A percentile compares a stretch with the other conserved stretches of the same genome.
These are phyloP conservation scores for Cebidichthys violaceus DNA, from an alignment of 2,113 vertebrate genomes.

Conservation along the genomic window DNA sequence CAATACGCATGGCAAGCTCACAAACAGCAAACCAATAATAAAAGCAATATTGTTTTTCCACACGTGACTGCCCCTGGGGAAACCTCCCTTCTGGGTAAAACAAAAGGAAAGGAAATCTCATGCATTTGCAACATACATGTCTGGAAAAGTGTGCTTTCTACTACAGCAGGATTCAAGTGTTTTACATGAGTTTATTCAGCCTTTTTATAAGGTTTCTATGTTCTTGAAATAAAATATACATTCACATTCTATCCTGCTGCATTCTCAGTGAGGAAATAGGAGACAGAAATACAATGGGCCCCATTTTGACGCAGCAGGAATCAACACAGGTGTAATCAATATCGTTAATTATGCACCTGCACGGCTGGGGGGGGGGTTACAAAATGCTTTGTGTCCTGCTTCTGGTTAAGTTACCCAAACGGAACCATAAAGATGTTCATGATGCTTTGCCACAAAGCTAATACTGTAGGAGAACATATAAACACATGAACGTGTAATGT, in stretches of 20 bases:
- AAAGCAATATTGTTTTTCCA: conserved; percentile 34
- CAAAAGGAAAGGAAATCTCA: neutral
- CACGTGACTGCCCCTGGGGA: conserved; percentile 7
- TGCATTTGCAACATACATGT: conserved; percentile 7
- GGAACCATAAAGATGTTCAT: neutral
- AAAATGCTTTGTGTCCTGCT: neutral
- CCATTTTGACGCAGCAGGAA: neutral
- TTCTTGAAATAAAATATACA: neutral
- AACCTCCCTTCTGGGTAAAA: neutral
- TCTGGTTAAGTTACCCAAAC: neutral
- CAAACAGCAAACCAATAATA: conserved; percentile 10
- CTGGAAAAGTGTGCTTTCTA: neutral
- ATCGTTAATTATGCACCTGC: neutral
- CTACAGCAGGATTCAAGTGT: neutral
- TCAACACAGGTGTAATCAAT: neutral
- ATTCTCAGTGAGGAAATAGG: neutral
- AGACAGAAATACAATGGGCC: neutral
- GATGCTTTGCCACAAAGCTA: neutral
- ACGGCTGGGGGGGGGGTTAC: too few relatives aligned
- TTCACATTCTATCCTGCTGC: neutral
- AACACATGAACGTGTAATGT: neutral
- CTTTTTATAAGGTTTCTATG: neutral
- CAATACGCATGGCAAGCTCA: conserved; percentile 18
- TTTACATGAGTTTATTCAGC: neutral
- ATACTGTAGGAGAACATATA: neutral